Conservation (phyloP, 1,140 invertebrate genomes). For the Hirudo medicinalis region DNA sequence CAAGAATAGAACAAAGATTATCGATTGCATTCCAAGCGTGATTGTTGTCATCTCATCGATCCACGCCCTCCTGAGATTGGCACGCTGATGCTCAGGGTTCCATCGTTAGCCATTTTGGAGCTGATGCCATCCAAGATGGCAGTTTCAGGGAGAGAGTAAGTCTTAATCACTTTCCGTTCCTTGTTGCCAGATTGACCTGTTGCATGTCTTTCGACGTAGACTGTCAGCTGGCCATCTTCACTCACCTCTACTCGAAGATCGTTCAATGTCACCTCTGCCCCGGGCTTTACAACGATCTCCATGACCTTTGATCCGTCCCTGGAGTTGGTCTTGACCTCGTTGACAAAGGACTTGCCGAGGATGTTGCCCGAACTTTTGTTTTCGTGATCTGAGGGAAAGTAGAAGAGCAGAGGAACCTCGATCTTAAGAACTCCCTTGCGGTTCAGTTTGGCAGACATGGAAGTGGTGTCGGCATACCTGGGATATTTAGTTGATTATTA, state of each 20-base stretch:
- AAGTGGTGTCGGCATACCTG: constrained; percentile 2
- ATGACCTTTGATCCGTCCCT: constrained; percentile 10
- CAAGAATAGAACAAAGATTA: no score
- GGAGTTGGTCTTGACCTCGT: constrained; percentile 3
- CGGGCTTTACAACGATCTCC: constrained; percentile 11
- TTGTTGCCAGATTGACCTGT: neutral
- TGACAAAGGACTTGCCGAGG: constrained; percentile 10
- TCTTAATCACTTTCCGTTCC: neutral
- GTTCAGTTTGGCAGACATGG: constrained; percentile 1
- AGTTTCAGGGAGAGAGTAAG: constrained; percentile 10
- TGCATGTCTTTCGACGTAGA: no score
- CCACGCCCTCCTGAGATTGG: neutral
- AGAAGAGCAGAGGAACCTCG: constrained; percentile 9
- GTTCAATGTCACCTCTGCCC: neutral
- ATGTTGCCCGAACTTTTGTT: neutral
- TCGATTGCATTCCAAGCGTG: no score
- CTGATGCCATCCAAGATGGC: constrained; percentile 8
- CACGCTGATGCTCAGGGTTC: constrained; percentile 5
- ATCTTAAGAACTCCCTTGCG: constrained; percentile 6
- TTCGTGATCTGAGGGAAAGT: neutral
- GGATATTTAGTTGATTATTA: neutral
- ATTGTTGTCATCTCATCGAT: no score
- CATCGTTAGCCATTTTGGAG: neutral
- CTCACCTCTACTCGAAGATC: constrained; percentile 7
- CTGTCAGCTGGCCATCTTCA: neutral